These are phyloP conservation scores for Sigmodon hispidus DNA, from an alignment of 2,113 vertebrate species.

Conservation along the genomic window DNA sequence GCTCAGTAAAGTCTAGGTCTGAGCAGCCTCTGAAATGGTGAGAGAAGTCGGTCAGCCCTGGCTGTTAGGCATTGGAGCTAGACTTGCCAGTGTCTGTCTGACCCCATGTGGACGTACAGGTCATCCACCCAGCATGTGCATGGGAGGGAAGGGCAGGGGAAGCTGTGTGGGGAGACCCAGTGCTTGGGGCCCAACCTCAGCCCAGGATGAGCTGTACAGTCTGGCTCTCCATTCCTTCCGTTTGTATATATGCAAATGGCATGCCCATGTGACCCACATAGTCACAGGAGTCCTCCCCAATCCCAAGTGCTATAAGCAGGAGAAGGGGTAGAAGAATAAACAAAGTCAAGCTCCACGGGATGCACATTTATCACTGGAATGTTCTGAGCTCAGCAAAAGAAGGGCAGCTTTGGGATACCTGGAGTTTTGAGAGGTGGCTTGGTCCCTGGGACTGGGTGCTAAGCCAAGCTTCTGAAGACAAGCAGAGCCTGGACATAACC, in stretches of 20 bases:
- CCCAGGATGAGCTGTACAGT: neutral
- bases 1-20: neutral
- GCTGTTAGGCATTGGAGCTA: neutral
- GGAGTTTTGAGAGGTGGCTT: neutral
- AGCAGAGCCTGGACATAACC: neutral
- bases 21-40: neutral
- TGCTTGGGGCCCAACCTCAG: neutral
- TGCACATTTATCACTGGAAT: neutral
- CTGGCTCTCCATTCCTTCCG: neutral
- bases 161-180: accelerated
- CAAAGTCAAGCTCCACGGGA: neutral
- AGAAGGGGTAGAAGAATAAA: neutral
- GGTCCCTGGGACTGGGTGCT: neutral
- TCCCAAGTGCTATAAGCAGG: neutral
- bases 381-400: neutral
- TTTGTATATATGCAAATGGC: neutral
- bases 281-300: neutral
- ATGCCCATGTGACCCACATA: accelerated
- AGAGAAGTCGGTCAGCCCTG: neutral
- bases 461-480: neutral
- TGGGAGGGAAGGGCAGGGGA: neutral
- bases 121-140: neutral
- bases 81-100: neutral
- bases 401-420: neutral
- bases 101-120: neutral